Evolutionary conservation across 2,888 invertebrate species (phyloP), one percentile per base, ranked within the genome.

Genomic region (Brenthis hecate): DNA sequence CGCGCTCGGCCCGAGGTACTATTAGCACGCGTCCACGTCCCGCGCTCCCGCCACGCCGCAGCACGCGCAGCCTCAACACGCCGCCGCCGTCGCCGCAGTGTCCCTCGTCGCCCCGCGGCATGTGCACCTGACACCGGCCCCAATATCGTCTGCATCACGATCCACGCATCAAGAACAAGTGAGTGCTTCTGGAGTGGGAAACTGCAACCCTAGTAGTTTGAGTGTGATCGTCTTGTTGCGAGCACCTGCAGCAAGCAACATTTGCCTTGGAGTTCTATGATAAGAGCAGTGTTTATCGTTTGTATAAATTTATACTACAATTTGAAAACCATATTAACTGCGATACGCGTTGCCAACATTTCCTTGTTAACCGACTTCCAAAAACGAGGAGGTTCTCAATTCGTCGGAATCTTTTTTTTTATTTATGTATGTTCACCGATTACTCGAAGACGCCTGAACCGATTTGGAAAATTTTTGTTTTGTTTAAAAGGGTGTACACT

Each of bases 91-190:
- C 78, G 75, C 75, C 75, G 72, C 75, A 80, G 73, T 71, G 73
- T 71, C 74, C 75, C 63, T 62, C 70, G 50, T 72, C 72, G 57
- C 75, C 73, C 66, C 77, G 74, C 78, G 80, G 81, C 83, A 85
- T 85, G 89, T 78, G 78, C 85, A 83, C 84, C 88, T 88, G 89
- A 88, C 88, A 80, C 75, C 81, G 79, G 76, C 80, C 77, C 73
- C 78, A 62, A 65, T 75, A 75, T 71, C 74, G 76, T 65, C 75
- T 77, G 63, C 76, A 77, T 71, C 78, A 72, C 73, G 77, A 73
- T 74, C 77, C 75, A 70, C 75, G 63, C 32, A 70, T 74, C 77
- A 74, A 74, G 63, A 76, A 80, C 84, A 84, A 85, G 88, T 88
- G 85, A 88, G 88, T 86, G 72, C 62, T 51, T 1, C 32, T 14